Base-by-base conservation (phyloP, 2,888 invertebrate species). In the Limenitis camilla region DNA sequence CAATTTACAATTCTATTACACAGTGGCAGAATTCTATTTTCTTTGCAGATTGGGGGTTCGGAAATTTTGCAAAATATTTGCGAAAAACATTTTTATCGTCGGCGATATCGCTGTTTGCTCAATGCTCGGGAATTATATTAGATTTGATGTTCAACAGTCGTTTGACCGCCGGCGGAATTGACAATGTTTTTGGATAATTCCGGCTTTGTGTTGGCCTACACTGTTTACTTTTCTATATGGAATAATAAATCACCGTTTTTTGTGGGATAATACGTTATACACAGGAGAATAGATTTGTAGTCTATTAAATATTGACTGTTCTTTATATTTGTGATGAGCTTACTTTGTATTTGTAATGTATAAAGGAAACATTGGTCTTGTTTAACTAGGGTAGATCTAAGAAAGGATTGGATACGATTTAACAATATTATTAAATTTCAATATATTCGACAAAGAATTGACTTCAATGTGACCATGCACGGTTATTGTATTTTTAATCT, bases 21-120 rank as follows among this genome's bases (percentile, higher is more conserved):
- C 31, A 41, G 46, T 31, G 52, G 38, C 41, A 60, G 32, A 58
- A 50, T 48, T 49, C 41, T 29, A 56, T 58, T 59, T 56, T 47
- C 55, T 47, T 53, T 58, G 49, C 47, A 40, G 41, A 53, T 53
- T 38, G 3, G 8, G 36, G 41, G 52, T 49, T 49, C 10, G 48
- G 58, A 59, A 58, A 59, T 62, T 65, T 65, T 62, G 54, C 61
- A 61, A 62, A 64, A 65, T 63, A 64, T 65, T 65, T 62, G 55
- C 61, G 53, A 51, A 61, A 63, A 64, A 63, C 56, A 67, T 64
- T 65, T 65, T 64, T 64, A 64, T 63, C 60, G 58, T 55, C 47
- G 55, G 45, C 59, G 58, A 59, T 63, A 64, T 61, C 62, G 53
- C 40, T 64, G 64, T 63, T 64, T 61, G 62, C 52, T 58, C 61